Percentiles rank a stretch among this genome's conserved stretches.
Conservation (phyloP, 1,140 invertebrate genomes). For the Dermatophagoides farinae region DNA sequence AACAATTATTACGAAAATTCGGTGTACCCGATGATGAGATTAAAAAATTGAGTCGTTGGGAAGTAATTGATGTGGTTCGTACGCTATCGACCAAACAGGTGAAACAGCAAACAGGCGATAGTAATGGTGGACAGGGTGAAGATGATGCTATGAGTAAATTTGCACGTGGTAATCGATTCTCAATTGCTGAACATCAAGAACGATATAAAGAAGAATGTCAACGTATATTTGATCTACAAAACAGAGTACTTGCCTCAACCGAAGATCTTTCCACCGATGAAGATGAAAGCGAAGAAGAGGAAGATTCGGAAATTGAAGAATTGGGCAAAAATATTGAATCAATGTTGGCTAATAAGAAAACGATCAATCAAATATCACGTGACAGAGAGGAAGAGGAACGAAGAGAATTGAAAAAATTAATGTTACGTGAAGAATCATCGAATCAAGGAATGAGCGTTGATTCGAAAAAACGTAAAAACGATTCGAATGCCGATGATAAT, state of each 20-base stretch:
- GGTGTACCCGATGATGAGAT: slow-evolving; percentile 94
- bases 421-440: slow-evolving; percentile 40
- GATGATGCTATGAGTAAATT: slow-evolving; percentile 65
- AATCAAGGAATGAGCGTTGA: slow-evolving; percentile 26
- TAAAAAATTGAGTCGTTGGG: slow-evolving; percentile 91
- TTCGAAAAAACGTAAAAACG: slow-evolving; percentile 34
- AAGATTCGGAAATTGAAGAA: slow-evolving; percentile 90
- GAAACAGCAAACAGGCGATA: slow-evolving; percentile 53
- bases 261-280: slow-evolving; percentile 90
- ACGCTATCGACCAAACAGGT: slow-evolving; percentile 96
- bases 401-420: slow-evolving; percentile 77
- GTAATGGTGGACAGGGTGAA: slow-evolving; percentile 63
- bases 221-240: slow-evolving; percentile 92
- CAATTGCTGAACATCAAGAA: slow-evolving; percentile 95
- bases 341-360: slow-evolving; percentile 92
- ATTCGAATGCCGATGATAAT: slow-evolving; percentile 17
- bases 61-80: slow-evolving; percentile 87
- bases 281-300: slow-evolving; percentile 41
- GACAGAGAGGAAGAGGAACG: slow-evolving; percentile 91
- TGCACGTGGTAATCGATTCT: slow-evolving; percentile 90
- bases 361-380: slow-evolving; percentile 54
- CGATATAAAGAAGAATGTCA: slow-evolving; percentile 97
- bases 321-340: slow-evolving; percentile 94
- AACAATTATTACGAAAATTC: slow-evolving; percentile 79
- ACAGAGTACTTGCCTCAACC: slow-evolving; percentile 67